Evolutionary conservation across 2,797 vertebrate species (phyloP), one percentile per base, ranked within the genome.

Genomic region (Eutrigla gurnardus): DNA sequence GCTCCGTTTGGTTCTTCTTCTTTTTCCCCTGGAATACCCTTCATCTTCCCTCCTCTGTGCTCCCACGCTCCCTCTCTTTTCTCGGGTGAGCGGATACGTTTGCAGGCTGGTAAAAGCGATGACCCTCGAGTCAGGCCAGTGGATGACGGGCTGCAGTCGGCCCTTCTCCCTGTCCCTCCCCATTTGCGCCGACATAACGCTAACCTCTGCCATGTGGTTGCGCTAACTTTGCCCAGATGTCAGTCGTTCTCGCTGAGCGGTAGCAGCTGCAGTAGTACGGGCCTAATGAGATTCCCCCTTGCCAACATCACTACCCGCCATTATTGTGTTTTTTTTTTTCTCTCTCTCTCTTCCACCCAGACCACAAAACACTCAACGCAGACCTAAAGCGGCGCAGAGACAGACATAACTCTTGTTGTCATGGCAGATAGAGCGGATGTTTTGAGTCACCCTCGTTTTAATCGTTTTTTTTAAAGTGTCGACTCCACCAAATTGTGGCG

Each of bases 201-300:
- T 89, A 90, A 90, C 87, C 82, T 81, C 62, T 73, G 85, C 89
- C 92, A 91, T 91, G 88, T 92, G 91, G 87, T 82, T 80, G 81
- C 50, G 49, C 87, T 93, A 93, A 93, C 91, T 63, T 89, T 68
- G 70, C 89, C 89, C 92, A 94, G 91, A 92, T 93, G 91, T 92
- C 69, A 18, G 70, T 33, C 37, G 70, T 61, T 86, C 82, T 79
- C 33, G 37, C 78, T 92, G 91, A 94, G 90, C 89, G 39, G 89
- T 88, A 91, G 92, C 91, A 93, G 91, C 92, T 92, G 92, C 85
- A 60, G 73, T 78, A 72, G 77, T 80, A 61, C 35, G 11, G 50
- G 47, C 43, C 83, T 91, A 92, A 91, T 92, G 90, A 92, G 85
- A 86, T 81, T 85, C 86, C 81, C 82, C 64, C 50, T 62, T 63